phyloP scores from a whole-genome alignment of 2,888 invertebrate genomes.

The Hymenopus coronatus region DNA sequence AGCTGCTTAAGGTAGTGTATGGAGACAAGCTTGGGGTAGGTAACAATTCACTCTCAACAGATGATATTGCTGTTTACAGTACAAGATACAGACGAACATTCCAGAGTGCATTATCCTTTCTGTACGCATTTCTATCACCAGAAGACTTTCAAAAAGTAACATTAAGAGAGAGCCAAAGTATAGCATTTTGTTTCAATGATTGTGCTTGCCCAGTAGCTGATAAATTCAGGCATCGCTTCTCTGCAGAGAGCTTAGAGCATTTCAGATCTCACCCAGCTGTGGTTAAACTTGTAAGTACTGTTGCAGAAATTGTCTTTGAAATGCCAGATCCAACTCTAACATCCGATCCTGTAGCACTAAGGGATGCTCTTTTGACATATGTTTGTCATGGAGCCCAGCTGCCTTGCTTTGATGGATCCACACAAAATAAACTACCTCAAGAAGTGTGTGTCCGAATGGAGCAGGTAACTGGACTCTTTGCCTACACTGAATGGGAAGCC shows the following conservation, averaged over 20 bases:
- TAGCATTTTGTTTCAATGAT: slow-evolving; percentile 80
- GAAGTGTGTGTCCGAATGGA: slow-evolving; percentile 31
- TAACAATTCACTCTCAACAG: slow-evolving; percentile 49
- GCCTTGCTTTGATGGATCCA: slow-evolving; percentile 63
- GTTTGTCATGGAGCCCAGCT: slow-evolving; percentile 79
- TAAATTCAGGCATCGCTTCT: slow-evolving; percentile 50
- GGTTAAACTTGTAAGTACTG: slow-evolving; percentile 64
- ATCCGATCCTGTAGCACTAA: slow-evolving; percentile 66
- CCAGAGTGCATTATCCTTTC: slow-evolving; percentile 80
- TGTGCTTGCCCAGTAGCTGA: slow-evolving; percentile 76
- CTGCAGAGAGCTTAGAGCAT: slow-evolving; percentile 59
- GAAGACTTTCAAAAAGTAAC: slow-evolving; percentile 56
- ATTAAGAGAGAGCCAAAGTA: slow-evolving; percentile 74
- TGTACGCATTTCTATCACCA: slow-evolving; percentile 67
- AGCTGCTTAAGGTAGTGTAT: slow-evolving; percentile 60
- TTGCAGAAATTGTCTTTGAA: slow-evolving; percentile 64
- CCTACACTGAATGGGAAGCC: slow-evolving; percentile 80
- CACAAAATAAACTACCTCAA: slow-evolving; percentile 38
- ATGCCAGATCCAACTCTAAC: slow-evolving; percentile 59
- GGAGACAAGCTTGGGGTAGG: slow-evolving; percentile 49
- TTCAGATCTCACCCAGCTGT: slow-evolving; percentile 73
- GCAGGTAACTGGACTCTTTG: slow-evolving; percentile 68
- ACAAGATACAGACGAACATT: slow-evolving; percentile 87
- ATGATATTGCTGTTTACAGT: slow-evolving; percentile 68
- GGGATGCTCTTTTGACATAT: slow-evolving; percentile 80